A percentile compares a stretch with the other conserved stretches of the same genome.
These are phyloP conservation scores for Palythoa grandiflora DNA, from an alignment of 92 coral and sea anemone species.

Conservation along the genomic window DNA sequence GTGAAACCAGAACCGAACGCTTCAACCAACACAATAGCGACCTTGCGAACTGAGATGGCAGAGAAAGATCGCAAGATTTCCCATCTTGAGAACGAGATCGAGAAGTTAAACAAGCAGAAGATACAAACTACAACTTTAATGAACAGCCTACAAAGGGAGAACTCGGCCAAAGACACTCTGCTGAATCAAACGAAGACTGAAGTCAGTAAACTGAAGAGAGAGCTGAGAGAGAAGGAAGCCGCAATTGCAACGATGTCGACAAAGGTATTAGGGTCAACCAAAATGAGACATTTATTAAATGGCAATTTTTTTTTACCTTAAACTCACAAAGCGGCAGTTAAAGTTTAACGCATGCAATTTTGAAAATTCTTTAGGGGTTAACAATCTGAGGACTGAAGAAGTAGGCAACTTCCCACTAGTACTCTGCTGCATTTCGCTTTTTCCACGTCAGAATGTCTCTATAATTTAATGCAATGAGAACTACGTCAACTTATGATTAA, in stretches of 20 bases:
- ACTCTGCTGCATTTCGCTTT: too few relatives aligned
- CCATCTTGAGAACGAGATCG: slow-evolving; percentile 74
- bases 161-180: slow-evolving; percentile 90
- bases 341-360: too few relatives aligned
- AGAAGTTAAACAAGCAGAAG: slow-evolving; percentile 85
- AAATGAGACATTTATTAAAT: not conserved
- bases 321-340: too few relatives aligned
- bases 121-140: slow-evolving; percentile 81
- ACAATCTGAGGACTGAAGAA: too few relatives aligned
- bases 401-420: too few relatives aligned
- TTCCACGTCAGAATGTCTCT: too few relatives aligned
- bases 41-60: slow-evolving; percentile 86
- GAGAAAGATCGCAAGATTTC: slow-evolving; percentile 86
- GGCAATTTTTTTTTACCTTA: too few relatives aligned
- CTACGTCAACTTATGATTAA: too few relatives aligned
- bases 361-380: too few relatives aligned
- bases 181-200: slow-evolving; percentile 85
- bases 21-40: slow-evolving; percentile 83
- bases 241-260: slow-evolving; percentile 80
- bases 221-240: slow-evolving; percentile 85
- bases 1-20: slow-evolving; percentile 69
- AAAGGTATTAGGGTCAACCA: slow-evolving; percentile 61
- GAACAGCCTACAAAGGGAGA: slow-evolving; percentile 90
- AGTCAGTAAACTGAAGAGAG: slow-evolving; percentile 83
- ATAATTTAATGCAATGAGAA: too few relatives aligned